Evolutionary conservation across 2,113 vertebrate species (phyloP), one percentile per base, ranked within the genome.

Genomic region (Desmodus rotundus): DNA sequence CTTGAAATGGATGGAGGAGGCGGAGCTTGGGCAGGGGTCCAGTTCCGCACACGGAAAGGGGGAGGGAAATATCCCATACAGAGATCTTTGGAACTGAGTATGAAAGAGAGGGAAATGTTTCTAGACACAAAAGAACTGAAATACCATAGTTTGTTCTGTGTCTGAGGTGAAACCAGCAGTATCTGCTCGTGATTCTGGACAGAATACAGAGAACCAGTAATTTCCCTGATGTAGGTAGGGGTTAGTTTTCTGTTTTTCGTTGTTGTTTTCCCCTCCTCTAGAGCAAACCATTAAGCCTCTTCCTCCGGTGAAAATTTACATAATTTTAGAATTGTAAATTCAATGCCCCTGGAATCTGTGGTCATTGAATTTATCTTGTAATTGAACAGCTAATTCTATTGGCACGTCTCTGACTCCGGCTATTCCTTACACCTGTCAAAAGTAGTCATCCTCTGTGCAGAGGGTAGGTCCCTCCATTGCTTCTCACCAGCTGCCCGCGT

Each of bases 401-500:
- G 86, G 24, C 63, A 68, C 67, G 89, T 94, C 41, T 63, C 38
- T 88, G 38, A 72, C 36, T 89, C 33, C 14, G 0, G 90, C 83
- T 68, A 16, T 68, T 78, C 45, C 92, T 89, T 47, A 2, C 77
- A 19, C 87, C 87, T 77, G 58, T 67, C 54, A 77, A 6, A 95
- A 92, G 28, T 36, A 70, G 80, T 33, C 20, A 45, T 88, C 88
- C 68, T 47, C 86, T 77, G 20, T 70, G 38, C 92, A 92, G 86
- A 80, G 36, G 90, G 87, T 74, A 80, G 89, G 80, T 80, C 50
- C 82, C 81, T 88, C 36, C 90, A 61, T 8, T 63, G 76, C 91
- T 96, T 65, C 85, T 63, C 68, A 41, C 96, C 89, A 76, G 92
- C 94, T 95, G 96, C 96, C 85, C 74, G 90, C n/a, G 77, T 45